Evolutionary conservation across 2,113 vertebrate species (phyloP).

Genomic region (Bos javanicus): DNA sequence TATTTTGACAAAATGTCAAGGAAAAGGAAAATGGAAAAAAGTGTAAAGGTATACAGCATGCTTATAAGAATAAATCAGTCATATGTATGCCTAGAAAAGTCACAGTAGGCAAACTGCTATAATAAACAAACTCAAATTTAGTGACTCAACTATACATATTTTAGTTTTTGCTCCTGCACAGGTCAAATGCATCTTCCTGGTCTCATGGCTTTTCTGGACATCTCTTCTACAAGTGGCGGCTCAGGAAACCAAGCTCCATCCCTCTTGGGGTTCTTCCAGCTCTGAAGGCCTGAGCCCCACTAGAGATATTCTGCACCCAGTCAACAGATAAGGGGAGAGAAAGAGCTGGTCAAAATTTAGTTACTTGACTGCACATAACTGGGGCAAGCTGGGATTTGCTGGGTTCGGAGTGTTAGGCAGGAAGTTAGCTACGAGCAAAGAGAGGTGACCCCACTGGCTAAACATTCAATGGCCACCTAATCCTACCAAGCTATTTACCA

Average conservation of each 20-base stretch:
- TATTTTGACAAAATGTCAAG: slow-evolving; percentile 34
- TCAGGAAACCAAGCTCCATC: not conserved
- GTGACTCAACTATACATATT: not conserved
- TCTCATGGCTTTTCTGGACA: not conserved
- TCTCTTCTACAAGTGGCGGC: not conserved
- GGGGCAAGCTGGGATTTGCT: not conserved
- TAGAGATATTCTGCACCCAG: not conserved
- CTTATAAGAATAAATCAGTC: not conserved
- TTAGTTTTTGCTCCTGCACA: not conserved
- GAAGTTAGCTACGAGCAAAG: not conserved
- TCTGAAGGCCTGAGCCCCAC: not conserved
- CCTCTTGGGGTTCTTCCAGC: not conserved
- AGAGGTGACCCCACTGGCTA: not conserved
- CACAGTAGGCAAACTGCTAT: not conserved
- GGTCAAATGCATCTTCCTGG: not conserved
- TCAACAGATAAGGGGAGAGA: not conserved
- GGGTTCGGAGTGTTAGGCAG: not conserved
- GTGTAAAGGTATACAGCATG: not conserved
- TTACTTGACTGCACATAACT: not conserved
- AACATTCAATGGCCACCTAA: not conserved
- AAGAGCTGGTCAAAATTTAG: not conserved
- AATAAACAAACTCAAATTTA: not conserved
- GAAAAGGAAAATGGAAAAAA: not conserved
- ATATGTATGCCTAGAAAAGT: not conserved
- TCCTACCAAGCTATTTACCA: not conserved